phyloP scores from a whole-genome alignment of 2,888 invertebrate species.

The Apoderus coryli region DNA sequence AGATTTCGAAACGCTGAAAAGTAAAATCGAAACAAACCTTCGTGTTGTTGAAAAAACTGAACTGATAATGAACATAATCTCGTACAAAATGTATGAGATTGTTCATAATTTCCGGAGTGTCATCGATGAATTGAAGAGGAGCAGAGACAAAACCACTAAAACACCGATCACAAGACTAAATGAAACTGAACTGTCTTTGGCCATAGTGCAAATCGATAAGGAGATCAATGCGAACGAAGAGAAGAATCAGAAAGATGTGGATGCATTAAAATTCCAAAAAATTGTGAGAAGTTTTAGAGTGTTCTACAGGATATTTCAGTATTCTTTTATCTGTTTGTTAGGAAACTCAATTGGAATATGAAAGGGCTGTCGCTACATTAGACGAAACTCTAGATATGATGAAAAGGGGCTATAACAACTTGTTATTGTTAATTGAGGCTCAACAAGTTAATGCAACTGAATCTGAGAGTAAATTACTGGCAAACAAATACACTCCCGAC shows the following conservation, averaged over 20 bases:
- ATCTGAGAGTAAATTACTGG: conserved; percentile 19
- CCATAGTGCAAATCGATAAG: conserved; percentile 21
- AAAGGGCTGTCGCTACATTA: conserved; percentile 18
- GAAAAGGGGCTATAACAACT: conserved; percentile 17
- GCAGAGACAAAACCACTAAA: conserved; percentile 18
- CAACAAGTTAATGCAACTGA: conserved; percentile 19
- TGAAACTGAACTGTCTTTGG: conserved; percentile 17
- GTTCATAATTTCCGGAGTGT: conserved; percentile 21
- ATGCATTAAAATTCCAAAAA: conserved; percentile 21
- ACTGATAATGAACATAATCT: conserved; percentile 22
- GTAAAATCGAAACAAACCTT: conserved; percentile 16
- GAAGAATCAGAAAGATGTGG: conserved; percentile 20
- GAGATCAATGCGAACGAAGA: conserved; percentile 21
- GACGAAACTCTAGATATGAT: conserved; percentile 21
- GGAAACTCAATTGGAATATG: conserved; percentile 23
- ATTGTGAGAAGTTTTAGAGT: conserved; percentile 17
- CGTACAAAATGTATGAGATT: conserved; percentile 24
- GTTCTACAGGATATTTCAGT: conserved; percentile 2
- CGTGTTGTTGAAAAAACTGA: conserved; percentile 23
- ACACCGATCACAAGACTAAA: conserved; percentile 12
- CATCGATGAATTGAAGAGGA: conserved; percentile 19
- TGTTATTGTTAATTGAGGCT: conserved; percentile 21
- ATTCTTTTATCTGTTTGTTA: conserved; percentile 11
- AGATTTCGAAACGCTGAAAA: conserved; percentile 15
- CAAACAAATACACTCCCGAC: conserved; percentile 18